phyloP scores from a whole-genome alignment of 2,888 invertebrate genomes.

The Euspilapteryx auroguttella region DNA sequence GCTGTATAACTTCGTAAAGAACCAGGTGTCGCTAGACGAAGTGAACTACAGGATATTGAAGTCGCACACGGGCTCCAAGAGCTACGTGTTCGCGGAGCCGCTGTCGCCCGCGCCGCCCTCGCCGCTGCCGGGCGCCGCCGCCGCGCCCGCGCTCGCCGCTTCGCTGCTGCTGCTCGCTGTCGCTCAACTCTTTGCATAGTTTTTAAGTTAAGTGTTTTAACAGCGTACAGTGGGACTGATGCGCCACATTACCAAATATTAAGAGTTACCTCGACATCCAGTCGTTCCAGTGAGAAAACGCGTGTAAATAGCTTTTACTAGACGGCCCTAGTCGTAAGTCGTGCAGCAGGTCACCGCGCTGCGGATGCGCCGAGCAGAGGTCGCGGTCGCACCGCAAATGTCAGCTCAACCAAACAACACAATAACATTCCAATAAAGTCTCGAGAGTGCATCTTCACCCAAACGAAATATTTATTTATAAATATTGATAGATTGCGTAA shows the following conservation, averaged over 20 bases:
- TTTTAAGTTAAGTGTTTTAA: too few species aligned
- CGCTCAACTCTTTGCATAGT: conserved; percentile 41
- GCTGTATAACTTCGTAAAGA: conserved; percentile 66
- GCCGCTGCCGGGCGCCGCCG: conserved; percentile 19
- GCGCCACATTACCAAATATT: conserved; percentile 54
- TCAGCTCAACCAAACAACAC: not conserved
- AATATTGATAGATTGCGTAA: too few species aligned
- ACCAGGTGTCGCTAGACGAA: conserved; percentile 57
- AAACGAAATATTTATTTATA: conserved; percentile 10
- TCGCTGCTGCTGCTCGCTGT: conserved; percentile 28
- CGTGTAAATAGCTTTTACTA: conserved; percentile 42
- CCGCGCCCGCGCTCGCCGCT: conserved; percentile 20
- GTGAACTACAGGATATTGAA: conserved; percentile 70
- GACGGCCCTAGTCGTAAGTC: conserved; percentile 3
- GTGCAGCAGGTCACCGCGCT: not conserved
- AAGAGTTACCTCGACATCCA: conserved; percentile 48
- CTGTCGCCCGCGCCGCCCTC: conserved; percentile 12
- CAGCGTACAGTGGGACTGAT: too few species aligned
- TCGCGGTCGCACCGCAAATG: not conserved
- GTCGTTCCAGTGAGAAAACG: conserved; percentile 45
- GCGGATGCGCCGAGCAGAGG: not conserved
- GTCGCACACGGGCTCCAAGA: conserved; percentile 62
- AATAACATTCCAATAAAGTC: not conserved
- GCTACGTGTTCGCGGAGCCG: conserved; percentile 63
- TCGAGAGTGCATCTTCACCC: not conserved